Evolutionary conservation across 2,797 vertebrate genomes (phyloP).

Genomic region (Rhodeus uyekii): DNA sequence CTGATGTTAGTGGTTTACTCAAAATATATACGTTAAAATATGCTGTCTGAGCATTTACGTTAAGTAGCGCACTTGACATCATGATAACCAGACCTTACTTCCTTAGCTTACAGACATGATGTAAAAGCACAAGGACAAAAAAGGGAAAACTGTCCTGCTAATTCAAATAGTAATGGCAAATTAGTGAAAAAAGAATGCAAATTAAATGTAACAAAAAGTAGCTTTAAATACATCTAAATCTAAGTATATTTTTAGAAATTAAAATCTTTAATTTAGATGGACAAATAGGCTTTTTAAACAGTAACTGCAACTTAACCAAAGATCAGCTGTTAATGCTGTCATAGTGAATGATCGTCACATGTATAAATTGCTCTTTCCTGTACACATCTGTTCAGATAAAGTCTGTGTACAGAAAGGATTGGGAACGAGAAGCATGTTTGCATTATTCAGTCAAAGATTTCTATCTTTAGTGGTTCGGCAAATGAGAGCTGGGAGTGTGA

Average conservation of each 20-base stretch:
- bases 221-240: neutral
- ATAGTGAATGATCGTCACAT: neutral
- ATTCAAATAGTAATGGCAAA: neutral
- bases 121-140: neutral
- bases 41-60: neutral
- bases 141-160: neutral
- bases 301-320: neutral
- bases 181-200: neutral
- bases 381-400: neutral
- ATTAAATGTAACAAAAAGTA: too few relatives aligned
- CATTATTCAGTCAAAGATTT: constrained; percentile 54
- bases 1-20: neutral
- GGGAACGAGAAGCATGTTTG: constrained; percentile 23
- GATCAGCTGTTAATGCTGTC: neutral
- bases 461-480: constrained; percentile 30
- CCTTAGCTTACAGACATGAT: neutral
- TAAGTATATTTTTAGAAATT: neutral
- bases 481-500: constrained; percentile 29
- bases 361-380: neutral
- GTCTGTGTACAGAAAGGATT: constrained; percentile 13
- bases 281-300: neutral
- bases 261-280: neutral
- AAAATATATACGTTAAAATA: neutral
- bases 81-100: neutral
- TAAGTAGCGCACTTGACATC: neutral